phyloP scores from a whole-genome alignment of 2,113 vertebrate genomes.

The Tragelaphus buxtoni region DNA sequence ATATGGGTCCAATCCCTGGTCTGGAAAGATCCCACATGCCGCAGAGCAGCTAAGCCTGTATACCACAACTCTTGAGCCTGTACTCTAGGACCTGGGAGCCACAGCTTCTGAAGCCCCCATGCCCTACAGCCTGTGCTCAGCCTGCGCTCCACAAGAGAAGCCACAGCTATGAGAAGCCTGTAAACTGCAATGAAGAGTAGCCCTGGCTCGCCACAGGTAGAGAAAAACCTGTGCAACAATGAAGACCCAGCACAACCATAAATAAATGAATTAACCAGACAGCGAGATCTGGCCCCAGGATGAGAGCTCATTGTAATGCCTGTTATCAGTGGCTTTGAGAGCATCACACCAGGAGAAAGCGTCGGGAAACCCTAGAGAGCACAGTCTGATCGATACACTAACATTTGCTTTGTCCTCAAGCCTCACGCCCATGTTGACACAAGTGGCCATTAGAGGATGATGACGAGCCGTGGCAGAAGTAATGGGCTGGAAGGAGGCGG shows the following conservation, averaged over 20 bases:
- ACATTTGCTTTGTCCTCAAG: constrained; percentile 49
- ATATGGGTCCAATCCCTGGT: background rate
- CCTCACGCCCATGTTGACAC: constrained; percentile 58
- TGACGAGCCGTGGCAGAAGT: background rate
- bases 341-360: background rate
- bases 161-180: background rate
- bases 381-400: background rate
- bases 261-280: background rate
- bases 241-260: background rate
- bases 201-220: background rate
- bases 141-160: background rate
- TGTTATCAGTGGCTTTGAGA: background rate
- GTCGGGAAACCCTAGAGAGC: background rate
- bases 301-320: rapidly evolving
- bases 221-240: background rate
- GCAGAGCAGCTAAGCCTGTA: background rate
- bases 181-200: background rate
- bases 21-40: background rate
- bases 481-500: constrained; percentile 47
- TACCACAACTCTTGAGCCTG: background rate
- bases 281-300: background rate
- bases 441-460: background rate
- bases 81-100: background rate
- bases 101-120: background rate
- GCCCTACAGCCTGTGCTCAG: background rate